Conservation (phyloP, 2,888 invertebrate species). For the Stratiomys singularior region DNA sequence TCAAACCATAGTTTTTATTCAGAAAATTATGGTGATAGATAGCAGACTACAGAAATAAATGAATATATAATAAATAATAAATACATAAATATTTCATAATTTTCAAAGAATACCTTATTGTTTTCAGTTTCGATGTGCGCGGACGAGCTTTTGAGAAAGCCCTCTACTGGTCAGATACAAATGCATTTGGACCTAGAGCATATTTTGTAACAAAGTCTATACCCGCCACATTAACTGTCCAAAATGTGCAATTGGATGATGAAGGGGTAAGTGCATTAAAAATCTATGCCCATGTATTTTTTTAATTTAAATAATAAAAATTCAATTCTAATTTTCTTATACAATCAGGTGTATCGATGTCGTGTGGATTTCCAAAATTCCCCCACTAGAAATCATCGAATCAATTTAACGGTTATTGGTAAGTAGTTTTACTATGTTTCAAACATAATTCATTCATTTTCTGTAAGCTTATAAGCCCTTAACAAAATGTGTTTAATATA, state of each 20-base stretch:
- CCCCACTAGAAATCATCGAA: slow-evolving; percentile 87
- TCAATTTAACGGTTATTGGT: slow-evolving; percentile 91
- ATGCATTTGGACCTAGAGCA: slow-evolving; percentile 85
- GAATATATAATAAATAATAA: no score
- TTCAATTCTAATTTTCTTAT: no score
- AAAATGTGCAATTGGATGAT: slow-evolving; percentile 85
- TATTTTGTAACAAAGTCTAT: slow-evolving; percentile 84
- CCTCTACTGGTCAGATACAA: slow-evolving; percentile 84
- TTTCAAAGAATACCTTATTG: no score
- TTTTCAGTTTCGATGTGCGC: slow-evolving; percentile 82
- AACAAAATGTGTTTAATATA: no score
- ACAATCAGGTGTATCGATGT: slow-evolving; percentile 77
- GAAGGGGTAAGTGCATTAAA: slow-evolving; percentile 71
- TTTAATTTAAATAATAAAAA: slow-evolving; percentile 6
- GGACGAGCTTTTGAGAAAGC: slow-evolving; percentile 85
- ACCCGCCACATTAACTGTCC: slow-evolving; percentile 83
- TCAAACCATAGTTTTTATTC: no score
- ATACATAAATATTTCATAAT: no score
- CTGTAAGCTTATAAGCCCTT: no score
- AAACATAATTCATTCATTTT: no score
- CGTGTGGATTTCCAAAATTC: slow-evolving; percentile 91
- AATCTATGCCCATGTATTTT: neutral
- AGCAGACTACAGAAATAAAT: no score
- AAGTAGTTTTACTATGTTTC: slow-evolving; percentile 67
- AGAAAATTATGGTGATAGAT: no score